Evolutionary conservation across 2,113 vertebrate species (phyloP), one percentile per base, ranked within the genome.

Genomic region (Chaetodon auriga): DNA sequence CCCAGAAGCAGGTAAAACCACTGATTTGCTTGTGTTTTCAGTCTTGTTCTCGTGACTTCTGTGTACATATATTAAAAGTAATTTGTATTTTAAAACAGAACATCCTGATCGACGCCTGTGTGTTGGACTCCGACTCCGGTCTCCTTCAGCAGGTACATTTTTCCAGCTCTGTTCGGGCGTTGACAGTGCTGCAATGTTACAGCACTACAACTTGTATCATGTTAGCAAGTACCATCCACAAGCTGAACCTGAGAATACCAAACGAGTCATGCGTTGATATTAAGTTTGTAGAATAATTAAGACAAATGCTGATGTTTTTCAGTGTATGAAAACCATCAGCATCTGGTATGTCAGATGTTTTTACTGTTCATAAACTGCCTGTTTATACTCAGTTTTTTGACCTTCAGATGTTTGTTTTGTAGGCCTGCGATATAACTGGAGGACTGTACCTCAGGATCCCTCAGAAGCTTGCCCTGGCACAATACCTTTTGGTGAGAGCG

Each of bases 381-480:
- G 4, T 30, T 19, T 14, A 60, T 16, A 41, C 0, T 5, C 41
- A n/a, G 25, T 4, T 35, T 66, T 68, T 41, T 14, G 2, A 76
- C 41, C 21, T 15, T 51, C 9, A 41, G 3, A 11, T 25, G 35
- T 80, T 75, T 82, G 14, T 82, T 77, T 91, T 91, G 89, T 49
- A 99, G 98, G 98, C 98, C 68, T 99, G 97, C 93, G 98, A 99
- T 87, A 99, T 99, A 81, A 99, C 98, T 0, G 98, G 98, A 69
- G 98, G 98, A 9, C 93, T 99, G 72, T 99, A 99, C 91, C 75
- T 99, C 85, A 99, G 96, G 90, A 95, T 99, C 79, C 98, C 97
- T 0, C 97, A 99, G 84, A 97, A 96, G 94, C 90, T 94, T 1
- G 97, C 97, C 10, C 94, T 99, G 54, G 94, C 97, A 81, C 98